Evolutionary conservation across 1,140 invertebrate genomes (phyloP).

Genomic region (Coboldia fuscipes): DNA sequence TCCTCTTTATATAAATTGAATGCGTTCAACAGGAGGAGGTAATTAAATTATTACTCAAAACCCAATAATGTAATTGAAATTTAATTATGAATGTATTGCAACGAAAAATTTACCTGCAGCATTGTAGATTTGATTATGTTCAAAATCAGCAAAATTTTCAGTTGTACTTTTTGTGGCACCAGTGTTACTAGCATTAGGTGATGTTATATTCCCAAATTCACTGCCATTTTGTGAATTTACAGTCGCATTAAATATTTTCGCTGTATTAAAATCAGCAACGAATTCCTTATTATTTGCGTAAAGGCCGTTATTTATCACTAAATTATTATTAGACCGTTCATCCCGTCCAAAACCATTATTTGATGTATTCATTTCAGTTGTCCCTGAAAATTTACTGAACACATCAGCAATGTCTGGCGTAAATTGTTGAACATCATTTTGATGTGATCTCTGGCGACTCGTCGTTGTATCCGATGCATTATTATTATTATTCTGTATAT

Average conservation of each 20-base stretch:
- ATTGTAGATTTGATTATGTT: slow-evolving; percentile 45
- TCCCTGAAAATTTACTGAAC: no score
- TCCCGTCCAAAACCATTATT: no score
- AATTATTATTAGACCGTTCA: no score
- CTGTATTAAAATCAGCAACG: slow-evolving; percentile 39
- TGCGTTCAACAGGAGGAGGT: no score
- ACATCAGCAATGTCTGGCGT: no score
- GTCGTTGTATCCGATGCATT: not conserved
- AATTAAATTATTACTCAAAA: no score
- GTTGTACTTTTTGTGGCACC: slow-evolving; percentile 3
- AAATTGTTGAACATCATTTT: not conserved
- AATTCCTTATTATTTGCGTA: slow-evolving; percentile 32
- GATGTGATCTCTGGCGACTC: not conserved
- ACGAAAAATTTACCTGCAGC: slow-evolving; percentile 29
- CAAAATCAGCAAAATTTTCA: slow-evolving; percentile 45
- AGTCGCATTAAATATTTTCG: slow-evolving; percentile 25
- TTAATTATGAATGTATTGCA: no score
- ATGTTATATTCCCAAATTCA: not conserved
- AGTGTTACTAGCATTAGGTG: slow-evolving; percentile 7
- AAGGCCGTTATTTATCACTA: no score
- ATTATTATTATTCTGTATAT: slow-evolving; percentile 6
- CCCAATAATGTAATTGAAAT: no score
- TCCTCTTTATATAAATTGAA: not conserved
- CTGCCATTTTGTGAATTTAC: no score
- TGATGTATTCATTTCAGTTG: no score